Evolutionary conservation across 2,113 vertebrate genomes (phyloP).

Genomic region (Columba janthina): DNA sequence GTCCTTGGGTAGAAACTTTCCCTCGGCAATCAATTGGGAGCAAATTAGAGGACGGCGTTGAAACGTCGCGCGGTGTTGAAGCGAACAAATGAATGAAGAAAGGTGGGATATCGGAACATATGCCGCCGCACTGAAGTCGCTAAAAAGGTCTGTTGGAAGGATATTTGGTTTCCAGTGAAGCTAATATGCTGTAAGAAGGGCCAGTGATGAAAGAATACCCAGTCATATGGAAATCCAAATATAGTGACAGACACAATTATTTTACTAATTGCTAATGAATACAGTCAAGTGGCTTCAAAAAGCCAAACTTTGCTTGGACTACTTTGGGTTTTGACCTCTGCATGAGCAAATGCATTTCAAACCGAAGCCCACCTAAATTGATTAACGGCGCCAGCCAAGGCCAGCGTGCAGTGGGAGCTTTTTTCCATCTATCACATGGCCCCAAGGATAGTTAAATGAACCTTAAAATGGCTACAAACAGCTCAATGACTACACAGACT

Average conservation of each 20-base stretch:
- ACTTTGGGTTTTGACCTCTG: constrained; percentile 83
- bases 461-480: constrained; percentile 92
- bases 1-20: constrained; percentile 74
- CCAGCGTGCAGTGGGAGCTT: constrained; percentile 77
- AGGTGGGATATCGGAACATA: constrained; percentile 66
- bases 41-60: constrained; percentile 72
- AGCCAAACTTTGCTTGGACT: constrained; percentile 81
- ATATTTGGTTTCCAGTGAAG: constrained; percentile 71
- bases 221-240: constrained; percentile 80
- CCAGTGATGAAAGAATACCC: constrained; percentile 76
- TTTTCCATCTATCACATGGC: constrained; percentile 83
- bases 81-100: constrained; percentile 76
- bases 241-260: constrained; percentile 84
- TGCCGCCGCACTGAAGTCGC: constrained; percentile 60
- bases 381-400: constrained; percentile 82
- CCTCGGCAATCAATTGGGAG: constrained; percentile 71
- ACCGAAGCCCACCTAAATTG: constrained; percentile 81
- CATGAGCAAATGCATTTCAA: constrained; percentile 80
- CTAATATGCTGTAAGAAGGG: constrained; percentile 64
- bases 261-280: constrained; percentile 87
- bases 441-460: constrained; percentile 93
- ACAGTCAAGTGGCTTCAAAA: constrained; percentile 83
- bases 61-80: constrained; percentile 68
- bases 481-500: constrained; percentile 95
- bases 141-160: constrained; percentile 69